Base-by-base conservation (phyloP, 2,888 invertebrate species). In the Neria commutata region DNA sequence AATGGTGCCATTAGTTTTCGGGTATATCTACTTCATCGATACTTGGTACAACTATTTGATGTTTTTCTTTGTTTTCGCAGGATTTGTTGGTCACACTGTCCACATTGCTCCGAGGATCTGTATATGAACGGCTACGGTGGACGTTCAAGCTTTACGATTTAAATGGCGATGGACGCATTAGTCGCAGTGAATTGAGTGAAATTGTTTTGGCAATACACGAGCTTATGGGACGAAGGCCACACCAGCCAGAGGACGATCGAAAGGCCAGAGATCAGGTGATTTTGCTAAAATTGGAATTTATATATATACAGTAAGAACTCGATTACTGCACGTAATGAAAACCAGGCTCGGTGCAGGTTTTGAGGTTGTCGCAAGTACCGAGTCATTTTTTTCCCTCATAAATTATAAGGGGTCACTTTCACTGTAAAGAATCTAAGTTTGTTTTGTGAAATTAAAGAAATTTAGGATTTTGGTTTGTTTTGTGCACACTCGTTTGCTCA, bases 1-100 rank as follows among this genome's bases (percentile, higher is more conserved):
- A 95, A 92, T 82, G 97, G 97, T 65, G 92, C 95, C 76, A 95
- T 98, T 85, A 97, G 94, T 84, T 98, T 98, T 86, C 91, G 96
- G 89, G 98, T 98, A 85, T 91, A 89, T 14, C 33, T 19, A 47
- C 26, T 3, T 19, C n/a, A 26, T 3, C 17, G n/a, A 6, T 26
- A 48, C n/a, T 24, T 21, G 6, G 2, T 26, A 48, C 25, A 16
- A 16, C 11, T 33, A 10, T 17, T 25, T 21, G 19, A 47, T 3
- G 4, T 48, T 42, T 29, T 3, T 45, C 5, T 55, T 5, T 53
- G 19, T 42, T 59, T 52, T 78, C 82, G 6, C 85, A 98, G 97
- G 97, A 98, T 83, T 89, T 98, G 75, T 86, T 98, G 68, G 93
- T 95, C 65, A 95, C 95, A 24, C 84, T 98, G 34, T 97, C 97